Evolutionary conservation across 1,140 invertebrate species (phyloP), one percentile per base, ranked within the genome.

Genomic region (Scaptomyza pallida): DNA sequence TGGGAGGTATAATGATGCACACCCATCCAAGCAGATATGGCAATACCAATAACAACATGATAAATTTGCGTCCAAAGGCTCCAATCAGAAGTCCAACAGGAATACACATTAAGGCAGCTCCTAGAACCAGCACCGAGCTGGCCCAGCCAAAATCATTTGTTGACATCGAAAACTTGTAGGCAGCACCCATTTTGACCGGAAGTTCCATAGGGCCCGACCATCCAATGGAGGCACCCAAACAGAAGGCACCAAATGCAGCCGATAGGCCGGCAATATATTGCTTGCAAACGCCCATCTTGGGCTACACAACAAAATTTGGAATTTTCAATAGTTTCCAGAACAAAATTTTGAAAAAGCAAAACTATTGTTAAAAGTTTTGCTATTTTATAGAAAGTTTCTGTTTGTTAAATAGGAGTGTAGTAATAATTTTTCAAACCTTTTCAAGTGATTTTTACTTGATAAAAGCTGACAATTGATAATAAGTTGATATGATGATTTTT

Each of bases 21-120:
- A 52, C 55, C 95, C 95, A 97, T 5, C 95, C 95, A 5, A 94
- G 23, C 0, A 93, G 78, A 77, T 94, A 95, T 0, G 95, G 95
- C 1, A 95, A 19, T 0, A 93, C 91, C 3, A 95, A 89, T 0
- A 93, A 45, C 0, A 96, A 68, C 91, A 96, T 93, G 0, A 94
- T 93, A 6, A 83, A 78, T 86, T 94, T 96, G n/a, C 96, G 88
- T 4, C 96, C 96, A 41, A 95, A 92, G 6, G 92, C 81, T 55
- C 95, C 94, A 6, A 95, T 93, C 0, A 94, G 73, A n/a, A 94
- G 90, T 30, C 94, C 94, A 16, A 93, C 93, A 0, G 94, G 92
- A 0, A 95, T 90, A 44, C 94, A 94, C 15, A 94, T 93, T 1
- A 92, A 80, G 30, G 94, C 93, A 0, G 17, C 94, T 92, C 61